Evolutionary conservation across 2,113 vertebrate genomes (phyloP), one percentile per base, ranked within the genome.

Genomic region (Cromileptes altivelis): DNA sequence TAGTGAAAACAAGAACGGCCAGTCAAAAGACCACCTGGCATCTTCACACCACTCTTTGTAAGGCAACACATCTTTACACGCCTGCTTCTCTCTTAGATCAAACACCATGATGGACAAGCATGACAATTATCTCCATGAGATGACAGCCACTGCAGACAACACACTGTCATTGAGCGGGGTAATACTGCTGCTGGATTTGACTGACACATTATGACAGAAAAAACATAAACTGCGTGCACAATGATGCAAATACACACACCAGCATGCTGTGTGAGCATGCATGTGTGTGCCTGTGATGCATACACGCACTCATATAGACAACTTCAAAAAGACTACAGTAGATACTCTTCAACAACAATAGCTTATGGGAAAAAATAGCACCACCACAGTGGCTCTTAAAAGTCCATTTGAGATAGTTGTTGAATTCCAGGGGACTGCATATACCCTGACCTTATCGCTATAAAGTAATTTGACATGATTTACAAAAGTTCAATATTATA

Each of bases 51-150:
- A 2, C 33, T 70, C 10, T 74, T 64, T 80, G 63, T 83, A 47
- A 68, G 65, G 33, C 6, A 4, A 67, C 53, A 67, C 8, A 55
- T 75, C 47, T 53, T 68, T 25, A 50, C 27, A 57, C 1, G 42
- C 42, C 55, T 68, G 49, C 15, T 4, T 56, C 70, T 82, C 53
- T 70, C 65, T 60, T 67, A 68, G 80, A 91, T 91, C 75, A 84
- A 65, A 86, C 75, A 81, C 61, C 25, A 9, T 91, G 88, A 94
- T 85, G 69, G 89, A 92, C 86, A 86, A 90, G 86, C 50, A 70
- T 69, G 62, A 49, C 55, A 90, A 92, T 92, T 89, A 91, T 85
- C 65, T 89, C 65, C 8, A 37, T 85, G 75, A 72, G 84, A 70
- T 80, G 84, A 80, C 90, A 91, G 78, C 78, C 18, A 18, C 68